Evolutionary conservation across 2,888 invertebrate species (phyloP), one percentile per base, ranked within the genome.

Genomic region (Xestobium rufovillosum): DNA sequence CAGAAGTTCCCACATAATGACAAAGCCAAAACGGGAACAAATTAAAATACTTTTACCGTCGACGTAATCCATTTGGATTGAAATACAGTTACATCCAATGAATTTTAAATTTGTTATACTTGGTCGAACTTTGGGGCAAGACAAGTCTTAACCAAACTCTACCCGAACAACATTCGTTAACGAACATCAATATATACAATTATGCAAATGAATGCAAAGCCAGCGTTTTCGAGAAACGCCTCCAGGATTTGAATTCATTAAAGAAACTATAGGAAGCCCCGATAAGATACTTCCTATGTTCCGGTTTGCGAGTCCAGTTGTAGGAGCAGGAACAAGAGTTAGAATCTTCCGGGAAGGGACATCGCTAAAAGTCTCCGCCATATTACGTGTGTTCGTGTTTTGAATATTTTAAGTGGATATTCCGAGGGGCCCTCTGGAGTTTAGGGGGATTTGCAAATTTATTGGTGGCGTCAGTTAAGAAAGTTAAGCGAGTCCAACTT

Each of bases 181-280:
- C 61, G 64, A 63, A 64, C 64, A 63, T 63, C 63, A 64, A 62
- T 64, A 63, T 63, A 62, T 60, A 62, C 63, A 64, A 64, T 65
- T 65, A 65, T 65, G 65, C 60, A 65, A 65, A 65, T 63, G 48
- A 52, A 63, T 64, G 63, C 63, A 63, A 63, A 63, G 60, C 60
- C 57, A 50, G 52, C 62, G 59, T 59, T 61, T 60, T 62, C 60
- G 55, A 55, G 55, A 56, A 55, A 59, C 59, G 59, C 60, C 60
- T 57, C 52, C 54, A 52, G 57, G 61, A 61, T 63, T 61, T 60
- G 61, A 63, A 63, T 63, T 63, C 61, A 63, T 63, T 63, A 61
- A 54, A 55, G 50, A 51, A 61, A 62, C 61, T 61, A 62, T 63
- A 61, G 60, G 60, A 60, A 59, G 59, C 49, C 52, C n/a, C 56